Evolutionary conservation across 2,113 vertebrate species (phyloP).

Genomic region (Planiliza haematocheilus): DNA sequence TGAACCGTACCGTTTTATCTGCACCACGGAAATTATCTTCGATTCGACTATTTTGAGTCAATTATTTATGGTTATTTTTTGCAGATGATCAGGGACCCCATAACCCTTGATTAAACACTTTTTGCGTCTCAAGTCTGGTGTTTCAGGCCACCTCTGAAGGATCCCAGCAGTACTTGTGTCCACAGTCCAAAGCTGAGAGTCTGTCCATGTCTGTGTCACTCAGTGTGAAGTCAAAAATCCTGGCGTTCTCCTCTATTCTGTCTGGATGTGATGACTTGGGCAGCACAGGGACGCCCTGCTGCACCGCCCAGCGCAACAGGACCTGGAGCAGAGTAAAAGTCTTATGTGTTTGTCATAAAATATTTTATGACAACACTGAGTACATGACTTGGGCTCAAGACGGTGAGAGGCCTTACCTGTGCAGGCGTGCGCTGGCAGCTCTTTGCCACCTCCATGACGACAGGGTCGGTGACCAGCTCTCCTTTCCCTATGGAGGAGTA

Average conservation of each 20-base stretch:
- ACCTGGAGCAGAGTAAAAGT: conserved; percentile 48
- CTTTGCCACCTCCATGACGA: conserved; percentile 78
- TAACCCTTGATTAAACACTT: no score
- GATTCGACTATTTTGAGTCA: no score
- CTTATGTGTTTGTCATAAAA: not conserved
- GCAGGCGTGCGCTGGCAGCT: conserved; percentile 72
- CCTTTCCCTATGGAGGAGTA: conserved; percentile 87
- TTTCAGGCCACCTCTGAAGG: conserved; percentile 79
- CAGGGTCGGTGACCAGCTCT: conserved; percentile 73
- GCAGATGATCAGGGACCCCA: no score
- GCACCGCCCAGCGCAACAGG: conserved; percentile 86
- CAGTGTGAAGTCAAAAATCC: conserved; percentile 84
- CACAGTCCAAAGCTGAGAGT: conserved; percentile 79
- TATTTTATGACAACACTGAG: not conserved
- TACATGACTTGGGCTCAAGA: not conserved
- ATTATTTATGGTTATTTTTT: no score
- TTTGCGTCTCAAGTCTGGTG: not conserved
- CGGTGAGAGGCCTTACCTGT: conserved; percentile 71
- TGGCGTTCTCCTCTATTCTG: conserved; percentile 78
- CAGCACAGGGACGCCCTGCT: conserved; percentile 83
- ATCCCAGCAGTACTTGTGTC: conserved; percentile 86
- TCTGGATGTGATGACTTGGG: conserved; percentile 83
- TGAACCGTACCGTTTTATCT: no score
- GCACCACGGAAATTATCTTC: no score
- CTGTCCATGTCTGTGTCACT: conserved; percentile 74